Base-by-base conservation (phyloP, 2,797 vertebrate genomes). In the Sternarchorhynchus goeldii region DNA sequence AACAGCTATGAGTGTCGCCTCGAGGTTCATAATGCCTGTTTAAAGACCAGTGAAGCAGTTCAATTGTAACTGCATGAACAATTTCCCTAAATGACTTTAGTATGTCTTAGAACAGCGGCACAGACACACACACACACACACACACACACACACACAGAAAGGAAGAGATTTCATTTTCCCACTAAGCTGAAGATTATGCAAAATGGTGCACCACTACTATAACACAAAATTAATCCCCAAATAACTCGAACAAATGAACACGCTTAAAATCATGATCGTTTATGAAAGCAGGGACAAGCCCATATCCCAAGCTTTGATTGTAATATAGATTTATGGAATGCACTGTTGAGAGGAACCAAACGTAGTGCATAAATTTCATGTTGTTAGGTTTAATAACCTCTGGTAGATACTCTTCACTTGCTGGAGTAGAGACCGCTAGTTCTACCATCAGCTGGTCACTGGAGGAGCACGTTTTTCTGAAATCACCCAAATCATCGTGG, bases 401-500 rank as follows among this genome's bases (percentile, higher is more conserved):
- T 16, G 29, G 57, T 2, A 62, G 50, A 32, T 62, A 29, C 7
- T 78, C 56, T 34, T 56, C 21, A 39, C 67, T 65, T 71, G 56
- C 60, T 34, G 31, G 56, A 45, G 57, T 32, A 45, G 39, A 69
- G 73, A 72, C 39, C 36, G 21, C 65, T 80, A 80, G 79, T 83
- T 70, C 17, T 58, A 56, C 75, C 67, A 70, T 55, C 77, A 73
- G 76, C 66, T 85, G 76, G 76, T 63, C 72, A 77, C 45, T 18
- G 57, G 58, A 80, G 39, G 60, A 58, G 36, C 81, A 65, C 50
- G 31, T 45, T 66, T 77, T 74, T 67, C 56, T 29, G 65, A 81
- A 83, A 82, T 56, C 17, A 64, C n/a, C 70, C 55, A 3, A 32
- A 56, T 80, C 83, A 84, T 85, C 76, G 75, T 45, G 67, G 80